phyloP scores from a whole-genome alignment of 2,113 vertebrate species.

The Suricata suricatta region DNA sequence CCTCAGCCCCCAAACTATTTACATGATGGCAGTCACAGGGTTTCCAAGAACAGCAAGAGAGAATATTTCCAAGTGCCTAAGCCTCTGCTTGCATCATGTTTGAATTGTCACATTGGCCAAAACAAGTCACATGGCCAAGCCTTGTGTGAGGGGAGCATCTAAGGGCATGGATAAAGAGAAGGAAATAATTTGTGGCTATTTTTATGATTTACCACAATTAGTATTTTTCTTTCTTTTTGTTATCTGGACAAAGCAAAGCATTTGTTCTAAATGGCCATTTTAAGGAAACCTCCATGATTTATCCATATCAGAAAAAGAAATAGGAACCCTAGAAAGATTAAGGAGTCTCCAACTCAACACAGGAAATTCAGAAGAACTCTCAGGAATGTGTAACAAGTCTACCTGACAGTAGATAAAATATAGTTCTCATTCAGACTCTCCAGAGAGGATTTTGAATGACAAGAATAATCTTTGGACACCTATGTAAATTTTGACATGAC shows the following conservation, averaged over 20 bases:
- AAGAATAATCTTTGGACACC: slow-evolving; percentile 24
- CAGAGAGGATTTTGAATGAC: slow-evolving; percentile 1
- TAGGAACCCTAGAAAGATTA: background rate
- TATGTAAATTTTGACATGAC: background rate
- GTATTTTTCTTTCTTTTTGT: background rate
- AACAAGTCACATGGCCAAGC: background rate
- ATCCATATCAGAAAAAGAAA: slow-evolving; percentile 23
- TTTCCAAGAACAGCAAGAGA: slow-evolving; percentile 9
- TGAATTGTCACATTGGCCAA: background rate
- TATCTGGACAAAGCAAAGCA: background rate
- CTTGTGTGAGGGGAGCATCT: background rate
- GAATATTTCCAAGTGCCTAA: background rate
- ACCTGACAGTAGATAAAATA: background rate
- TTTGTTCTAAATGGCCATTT: background rate
- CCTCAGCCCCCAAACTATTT: background rate
- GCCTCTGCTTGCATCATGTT: background rate
- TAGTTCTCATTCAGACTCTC: slow-evolving; percentile 7
- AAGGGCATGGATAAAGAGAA: background rate
- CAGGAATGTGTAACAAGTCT: background rate
- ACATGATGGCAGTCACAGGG: background rate
- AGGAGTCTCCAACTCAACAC: background rate
- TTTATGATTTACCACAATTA: background rate
- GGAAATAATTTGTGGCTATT: background rate
- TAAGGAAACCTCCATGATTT: background rate
- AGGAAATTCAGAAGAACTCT: background rate